These are phyloP conservation scores for Seira ritae DNA, from an alignment of 2,888 invertebrate species.

Conservation along the genomic window DNA sequence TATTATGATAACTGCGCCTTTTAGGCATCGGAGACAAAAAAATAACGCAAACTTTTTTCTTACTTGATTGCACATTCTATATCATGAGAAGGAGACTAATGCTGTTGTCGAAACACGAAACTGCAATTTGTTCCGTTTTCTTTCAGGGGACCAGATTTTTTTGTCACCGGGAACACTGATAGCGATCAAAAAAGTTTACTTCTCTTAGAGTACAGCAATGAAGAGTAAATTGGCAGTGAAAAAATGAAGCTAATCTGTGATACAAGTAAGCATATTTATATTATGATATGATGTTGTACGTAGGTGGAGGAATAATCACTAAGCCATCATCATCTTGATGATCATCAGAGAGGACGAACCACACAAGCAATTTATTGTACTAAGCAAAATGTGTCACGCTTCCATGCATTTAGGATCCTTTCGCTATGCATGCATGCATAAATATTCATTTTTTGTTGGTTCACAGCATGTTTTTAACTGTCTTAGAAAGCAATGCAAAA, in stretches of 20 bases:
- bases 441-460: background rate
- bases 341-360: background rate
- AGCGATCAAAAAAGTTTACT: background rate
- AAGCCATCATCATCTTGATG: background rate
- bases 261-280: background rate
- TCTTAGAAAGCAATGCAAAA: background rate
- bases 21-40: background rate
- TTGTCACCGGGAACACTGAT: background rate
- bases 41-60: background rate
- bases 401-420: constrained; percentile 36
- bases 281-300: too few species aligned
- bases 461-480: background rate
- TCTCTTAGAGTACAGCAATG: background rate
- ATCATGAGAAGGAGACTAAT: background rate
- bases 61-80: background rate
- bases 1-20: background rate
- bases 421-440: background rate
- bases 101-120: background rate
- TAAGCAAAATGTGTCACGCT: constrained; percentile 43
- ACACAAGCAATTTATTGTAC: constrained; percentile 52
- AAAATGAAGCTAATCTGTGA: background rate
- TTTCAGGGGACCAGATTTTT: background rate
- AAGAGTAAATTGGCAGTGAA: background rate
- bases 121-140: constrained; percentile 12
- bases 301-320: background rate